Evolutionary conservation across 2,888 invertebrate species (phyloP), one percentile per base, ranked within the genome.

Genomic region (Scaptomyza tumidula): DNA sequence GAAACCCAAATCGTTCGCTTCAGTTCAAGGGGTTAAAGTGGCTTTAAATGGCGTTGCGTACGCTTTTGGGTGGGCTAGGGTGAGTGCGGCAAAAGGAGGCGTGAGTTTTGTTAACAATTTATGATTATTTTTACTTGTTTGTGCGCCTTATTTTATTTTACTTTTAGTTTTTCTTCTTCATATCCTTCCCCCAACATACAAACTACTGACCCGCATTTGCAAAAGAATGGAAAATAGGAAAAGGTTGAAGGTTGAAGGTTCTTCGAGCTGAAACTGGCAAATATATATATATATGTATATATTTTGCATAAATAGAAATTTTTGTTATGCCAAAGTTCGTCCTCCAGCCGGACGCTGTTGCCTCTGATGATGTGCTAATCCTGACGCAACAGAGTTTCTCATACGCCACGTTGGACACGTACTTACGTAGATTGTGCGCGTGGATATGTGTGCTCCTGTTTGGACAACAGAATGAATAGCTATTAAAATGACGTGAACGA

Each of bases 71-170:
- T 10, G 29, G 24, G 24, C 3, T 29, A 7, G 29, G 29, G 29
- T 29, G 29, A 29, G 5, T 6, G 7, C 41, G 29, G 45, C 53
- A 54, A 61, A 43, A 50, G 41, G 43, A 62, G 86, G 85, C 79
- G 77, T 77, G 55, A 64, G 68, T 70, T 84, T 83, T 84, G 82
- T 80, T 79, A 71, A 61, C 86, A 86, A 84, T 84, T 84, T 86
- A 84, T 81, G 78, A 81, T 79, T 86, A 86, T 86, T 86, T 86
- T 79, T 80, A 84, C 74, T 69, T 61, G 60, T 60, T 39, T 37
- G 19, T 56, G 48, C 49, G 49, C 62, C 53, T 63, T 68, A 41
- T 41, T 66, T 66, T 67, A 37, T 62, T 59, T 16, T 43, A 52
- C 48, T 46, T 35, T 55, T 9, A 5, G 13, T 16, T 52, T 10